A percentile compares a stretch with the other conserved stretches of the same genome.
phyloP scores from a whole-genome alignment of 2,113 vertebrate genomes.

The Bambusicola thoracicus region DNA sequence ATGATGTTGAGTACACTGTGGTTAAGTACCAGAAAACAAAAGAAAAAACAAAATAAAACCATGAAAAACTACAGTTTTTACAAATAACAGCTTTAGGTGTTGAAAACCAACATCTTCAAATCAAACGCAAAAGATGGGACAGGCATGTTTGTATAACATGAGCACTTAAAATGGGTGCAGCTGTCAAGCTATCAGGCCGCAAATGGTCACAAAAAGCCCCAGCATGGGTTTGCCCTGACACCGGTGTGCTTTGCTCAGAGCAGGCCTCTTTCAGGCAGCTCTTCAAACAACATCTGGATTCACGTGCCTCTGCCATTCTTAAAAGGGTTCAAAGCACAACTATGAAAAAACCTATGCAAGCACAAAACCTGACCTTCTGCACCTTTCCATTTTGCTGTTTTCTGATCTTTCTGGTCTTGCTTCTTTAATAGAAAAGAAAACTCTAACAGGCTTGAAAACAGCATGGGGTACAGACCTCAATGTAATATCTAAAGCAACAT shows the following conservation, averaged over 20 bases:
- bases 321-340: slow-evolving; percentile 62
- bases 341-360: slow-evolving; percentile 28
- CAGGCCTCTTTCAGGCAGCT: slow-evolving; percentile 32
- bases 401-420: slow-evolving; percentile 65
- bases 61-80: not conserved
- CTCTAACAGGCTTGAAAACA: slow-evolving; percentile 50
- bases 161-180: not conserved
- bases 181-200: slow-evolving; percentile 11
- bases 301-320: not conserved
- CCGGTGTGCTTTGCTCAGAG: slow-evolving; percentile 2
- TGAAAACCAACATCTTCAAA: not conserved
- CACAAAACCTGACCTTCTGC: slow-evolving; percentile 67
- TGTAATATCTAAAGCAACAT: slow-evolving; percentile 50
- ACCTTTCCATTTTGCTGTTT: slow-evolving; percentile 62
- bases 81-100: not conserved
- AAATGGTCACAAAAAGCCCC: slow-evolving; percentile 21
- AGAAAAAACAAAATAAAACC: not conserved
- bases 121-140: not conserved
- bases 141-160: not conserved
- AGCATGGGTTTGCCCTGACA: slow-evolving; percentile 24
- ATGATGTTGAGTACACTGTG: not conserved
- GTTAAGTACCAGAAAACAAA: not conserved
- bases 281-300: slow-evolving; percentile 64
- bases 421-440: slow-evolving; percentile 69
- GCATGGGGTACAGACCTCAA: slow-evolving; percentile 50